These are phyloP conservation scores for Thamnophis sirtalis DNA, from an alignment of 2,113 vertebrate species.

Conservation along the genomic window DNA sequence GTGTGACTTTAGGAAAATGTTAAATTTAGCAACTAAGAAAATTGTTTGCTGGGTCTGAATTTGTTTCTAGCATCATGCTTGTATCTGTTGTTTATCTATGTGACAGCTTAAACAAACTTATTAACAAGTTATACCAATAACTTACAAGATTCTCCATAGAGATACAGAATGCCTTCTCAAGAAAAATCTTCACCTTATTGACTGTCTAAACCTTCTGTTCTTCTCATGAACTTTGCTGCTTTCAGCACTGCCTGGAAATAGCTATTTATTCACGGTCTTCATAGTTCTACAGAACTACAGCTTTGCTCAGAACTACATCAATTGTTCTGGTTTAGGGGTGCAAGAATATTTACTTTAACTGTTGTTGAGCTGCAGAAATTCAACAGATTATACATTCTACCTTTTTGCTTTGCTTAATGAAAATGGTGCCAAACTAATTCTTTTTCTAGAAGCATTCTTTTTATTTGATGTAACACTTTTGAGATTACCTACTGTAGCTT, in stretches of 20 bases:
- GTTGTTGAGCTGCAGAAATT: background rate
- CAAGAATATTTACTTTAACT: background rate
- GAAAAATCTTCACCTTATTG: background rate
- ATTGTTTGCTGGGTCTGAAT: background rate
- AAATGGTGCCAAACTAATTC: background rate
- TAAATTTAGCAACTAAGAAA: background rate
- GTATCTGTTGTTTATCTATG: background rate
- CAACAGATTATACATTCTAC: background rate
- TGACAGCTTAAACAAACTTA: background rate
- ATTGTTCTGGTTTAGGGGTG: background rate
- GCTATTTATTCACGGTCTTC: background rate
- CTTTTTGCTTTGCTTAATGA: background rate
- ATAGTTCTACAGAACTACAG: background rate
- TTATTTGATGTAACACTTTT: background rate
- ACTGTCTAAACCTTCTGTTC: background rate
- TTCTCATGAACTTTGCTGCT: background rate
- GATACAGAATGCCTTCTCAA: background rate
- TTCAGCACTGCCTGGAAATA: background rate
- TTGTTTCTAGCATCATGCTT: background rate
- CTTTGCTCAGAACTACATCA: background rate
- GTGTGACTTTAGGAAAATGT: background rate
- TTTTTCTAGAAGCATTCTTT: background rate
- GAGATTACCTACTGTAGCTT: background rate
- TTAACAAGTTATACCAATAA: background rate
- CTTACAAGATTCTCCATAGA: background rate